A percentile compares a stretch with the other conserved stretches of the same genome.
phyloP scores from a whole-genome alignment of 2,113 vertebrate species.

The Cercocebus atys region DNA sequence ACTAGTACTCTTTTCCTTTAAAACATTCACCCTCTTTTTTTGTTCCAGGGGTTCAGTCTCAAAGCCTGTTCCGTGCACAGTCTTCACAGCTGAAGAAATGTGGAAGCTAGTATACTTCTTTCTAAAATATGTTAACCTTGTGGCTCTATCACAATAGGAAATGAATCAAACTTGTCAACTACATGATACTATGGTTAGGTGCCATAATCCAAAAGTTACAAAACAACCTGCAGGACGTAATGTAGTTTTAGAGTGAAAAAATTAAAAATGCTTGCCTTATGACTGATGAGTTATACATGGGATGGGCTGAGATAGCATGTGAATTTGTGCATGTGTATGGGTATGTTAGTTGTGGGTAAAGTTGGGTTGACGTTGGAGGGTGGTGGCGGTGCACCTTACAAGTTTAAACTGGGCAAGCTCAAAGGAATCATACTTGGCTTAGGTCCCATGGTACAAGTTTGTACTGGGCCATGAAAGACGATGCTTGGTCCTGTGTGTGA shows the following conservation, averaged over 20 bases:
- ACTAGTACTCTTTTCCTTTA: neutral
- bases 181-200: neutral
- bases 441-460: conserved; percentile 70
- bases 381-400: neutral
- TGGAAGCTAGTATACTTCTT: neutral
- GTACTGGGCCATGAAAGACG: conserved; percentile 55
- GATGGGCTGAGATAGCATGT: neutral
- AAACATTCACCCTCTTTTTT: neutral
- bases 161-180: neutral
- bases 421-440: conserved; percentile 66
- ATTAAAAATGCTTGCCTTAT: neutral
- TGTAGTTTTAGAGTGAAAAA: neutral
- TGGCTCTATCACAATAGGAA: neutral
- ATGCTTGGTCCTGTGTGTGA: conserved; percentile 58
- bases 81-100: neutral
- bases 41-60: neutral
- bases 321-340: conserved; percentile 26
- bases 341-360: conserved; percentile 8
- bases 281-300: conserved; percentile 39
- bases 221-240: neutral
- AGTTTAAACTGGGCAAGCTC: conserved; percentile 66
- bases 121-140: neutral
- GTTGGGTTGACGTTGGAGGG: no score
- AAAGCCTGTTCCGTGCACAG: neutral
- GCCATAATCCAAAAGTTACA: neutral